Conservation (phyloP, 1,140 invertebrate species). For the Aphis craccivora region DNA sequence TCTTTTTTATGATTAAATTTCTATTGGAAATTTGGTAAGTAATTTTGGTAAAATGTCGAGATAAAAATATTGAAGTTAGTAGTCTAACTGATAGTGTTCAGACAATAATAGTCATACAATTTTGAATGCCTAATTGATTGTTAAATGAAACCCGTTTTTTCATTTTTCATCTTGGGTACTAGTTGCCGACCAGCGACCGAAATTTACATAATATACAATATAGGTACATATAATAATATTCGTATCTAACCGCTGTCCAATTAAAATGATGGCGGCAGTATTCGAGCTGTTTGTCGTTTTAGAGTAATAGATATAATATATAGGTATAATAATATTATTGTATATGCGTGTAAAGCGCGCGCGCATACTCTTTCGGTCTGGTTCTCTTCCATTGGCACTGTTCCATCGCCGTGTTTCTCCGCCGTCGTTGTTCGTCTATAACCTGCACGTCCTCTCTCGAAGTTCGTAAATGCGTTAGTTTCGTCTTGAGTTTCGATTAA, state of each 20-base stretch:
- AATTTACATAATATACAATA: not conserved
- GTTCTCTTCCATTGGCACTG: constrained; percentile 13
- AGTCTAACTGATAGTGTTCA: not conserved
- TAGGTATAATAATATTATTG: not conserved
- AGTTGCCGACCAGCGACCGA: not conserved
- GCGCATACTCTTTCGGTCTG: constrained; percentile 27
- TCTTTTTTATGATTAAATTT: not conserved
- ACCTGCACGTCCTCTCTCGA: not conserved
- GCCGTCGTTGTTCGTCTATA: not conserved
- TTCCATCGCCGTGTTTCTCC: not conserved
- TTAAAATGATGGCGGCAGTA: constrained; percentile 2
- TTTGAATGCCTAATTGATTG: constrained; percentile 14
- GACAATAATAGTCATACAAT: not conserved
- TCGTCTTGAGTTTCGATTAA: constrained; percentile 31
- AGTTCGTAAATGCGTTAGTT: not conserved
- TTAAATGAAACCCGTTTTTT: not conserved
- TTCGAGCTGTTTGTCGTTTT: constrained; percentile 36
- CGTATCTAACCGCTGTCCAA: constrained; percentile 28
- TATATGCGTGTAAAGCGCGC: not conserved
- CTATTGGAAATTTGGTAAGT: not conserved
- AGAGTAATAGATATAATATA: not conserved
- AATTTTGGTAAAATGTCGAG: not conserved
- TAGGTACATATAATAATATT: not conserved
- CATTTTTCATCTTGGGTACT: not conserved
- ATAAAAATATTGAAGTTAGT: not conserved